Evolutionary conservation across 53 echinoderm and acorn worm species (phyloP).

Genomic region (Actinopyga echinites): DNA sequence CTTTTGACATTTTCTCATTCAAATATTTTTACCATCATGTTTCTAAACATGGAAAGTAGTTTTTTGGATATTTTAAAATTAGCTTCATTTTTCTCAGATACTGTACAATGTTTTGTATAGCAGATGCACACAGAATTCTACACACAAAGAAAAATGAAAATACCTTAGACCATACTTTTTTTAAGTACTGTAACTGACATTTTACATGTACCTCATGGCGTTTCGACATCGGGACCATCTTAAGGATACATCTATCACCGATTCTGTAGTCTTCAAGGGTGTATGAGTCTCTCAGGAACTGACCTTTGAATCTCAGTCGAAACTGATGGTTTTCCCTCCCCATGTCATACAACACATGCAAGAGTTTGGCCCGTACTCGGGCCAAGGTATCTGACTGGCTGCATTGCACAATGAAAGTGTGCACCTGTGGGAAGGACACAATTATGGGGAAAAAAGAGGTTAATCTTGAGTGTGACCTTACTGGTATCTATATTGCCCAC

Average conservation of each 20-base stretch:
- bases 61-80: too few relatives aligned
- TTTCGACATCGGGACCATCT: constrained; percentile 96
- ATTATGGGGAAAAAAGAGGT: not conserved
- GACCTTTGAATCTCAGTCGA: constrained; percentile 90
- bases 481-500: too few relatives aligned
- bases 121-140: too few relatives aligned
- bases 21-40: too few relatives aligned
- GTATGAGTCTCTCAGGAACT: constrained; percentile 92
- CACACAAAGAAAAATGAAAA: too few relatives aligned
- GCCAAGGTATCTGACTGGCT: constrained; percentile 76
- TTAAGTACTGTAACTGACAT: not conserved
- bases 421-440: constrained; percentile 51
- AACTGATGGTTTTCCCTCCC: constrained; percentile 94
- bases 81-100: too few relatives aligned
- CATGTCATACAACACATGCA: constrained; percentile 89
- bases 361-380: constrained; percentile 74
- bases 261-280: constrained; percentile 94
- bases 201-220: constrained; percentile 70
- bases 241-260: constrained; percentile 80
- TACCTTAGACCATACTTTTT: too few relatives aligned
- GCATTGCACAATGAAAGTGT: constrained; percentile 91
- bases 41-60: too few relatives aligned
- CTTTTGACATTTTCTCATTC: too few relatives aligned
- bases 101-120: too few relatives aligned
- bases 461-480: too few relatives aligned